These are phyloP conservation scores for Drosophila eugracilis DNA, from an alignment of 1,140 invertebrate species.

Conservation along the genomic window DNA sequence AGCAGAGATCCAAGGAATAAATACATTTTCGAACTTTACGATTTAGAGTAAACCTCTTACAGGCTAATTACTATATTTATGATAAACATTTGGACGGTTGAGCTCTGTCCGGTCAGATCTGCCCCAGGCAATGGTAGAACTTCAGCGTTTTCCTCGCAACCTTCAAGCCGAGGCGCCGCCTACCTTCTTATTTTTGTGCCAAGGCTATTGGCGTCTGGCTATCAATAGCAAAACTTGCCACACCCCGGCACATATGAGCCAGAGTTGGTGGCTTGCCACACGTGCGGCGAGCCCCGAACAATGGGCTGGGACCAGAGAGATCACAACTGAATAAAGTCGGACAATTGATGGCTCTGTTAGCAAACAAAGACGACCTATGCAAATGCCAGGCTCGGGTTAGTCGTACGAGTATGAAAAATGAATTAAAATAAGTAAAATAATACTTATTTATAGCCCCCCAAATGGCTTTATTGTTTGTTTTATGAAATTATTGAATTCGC, in stretches of 20 bases:
- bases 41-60: constrained; percentile 4
- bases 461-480: constrained; percentile 75
- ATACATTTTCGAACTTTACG: constrained; percentile 19
- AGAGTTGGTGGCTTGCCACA: constrained; percentile 21
- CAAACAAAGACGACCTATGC: constrained; percentile 57
- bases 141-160: constrained; percentile 28
- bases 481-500: constrained; percentile 57
- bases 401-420: constrained; percentile 41
- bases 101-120: constrained; percentile 31
- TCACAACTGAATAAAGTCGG: constrained; percentile 30
- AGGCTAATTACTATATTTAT: constrained; percentile 62
- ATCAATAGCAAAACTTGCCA: constrained; percentile 49
- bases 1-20: not conserved
- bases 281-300: constrained; percentile 41
- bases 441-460: constrained; percentile 71
- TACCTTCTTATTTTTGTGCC: constrained; percentile 51
- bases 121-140: constrained; percentile 47
- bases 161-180: constrained; percentile 56
- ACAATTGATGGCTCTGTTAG: constrained; percentile 67
- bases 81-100: constrained; percentile 32
- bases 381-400: constrained; percentile 40
- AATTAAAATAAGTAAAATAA: constrained; percentile 64
- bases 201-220: constrained; percentile 50
- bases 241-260: constrained; percentile 42
- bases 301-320: constrained; percentile 38